Base-by-base conservation (phyloP, 92 coral and sea anemone species). In the Porites lobata region DNA sequence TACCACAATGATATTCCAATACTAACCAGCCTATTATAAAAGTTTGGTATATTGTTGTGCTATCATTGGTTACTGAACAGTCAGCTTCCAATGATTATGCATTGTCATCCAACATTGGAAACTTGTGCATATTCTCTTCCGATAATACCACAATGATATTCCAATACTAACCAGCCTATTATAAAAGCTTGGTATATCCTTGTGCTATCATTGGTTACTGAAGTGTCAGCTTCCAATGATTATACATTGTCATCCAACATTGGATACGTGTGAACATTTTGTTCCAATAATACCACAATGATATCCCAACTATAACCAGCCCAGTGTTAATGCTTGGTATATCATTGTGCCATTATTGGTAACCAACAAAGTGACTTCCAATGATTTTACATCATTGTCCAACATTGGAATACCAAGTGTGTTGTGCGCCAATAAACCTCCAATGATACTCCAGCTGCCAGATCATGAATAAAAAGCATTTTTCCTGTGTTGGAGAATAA, bases 261-360 rank as follows among this genome's bases (percentile, higher is more conserved):
- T 89, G 89, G 92, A 76, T 70, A 51, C 22, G 53, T 78, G 78
- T 74, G 76, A 75, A 80, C 68, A 72, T 53, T 69, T 74, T 22
- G 47, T 84, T 72, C 52, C 52, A 74, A 79, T 56, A 64, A 56
- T 57, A 87, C 26, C 26, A 24, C 26, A 24, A 24, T 24, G 26
- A 24, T 24, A 24, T 24, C 26, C 22, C 22, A 21, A 80, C 24
- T 47, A 43, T 70, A 75, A 83, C 73, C 56, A 13, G 79, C 15
- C 22, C 2, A 9, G 8, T 75, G 7, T 53, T 9, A 51, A 53
- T 12, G 4, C 43, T 75, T 75, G 79, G 79, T 75, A 53, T n/a
- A 75, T 52, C 65, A 64, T 88, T 88, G 91, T 84, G 82, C 68
- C 62, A 38, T 72, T 69, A 61, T 88, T 88, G 91, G 91, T 72